Evolutionary conservation across 2,888 invertebrate species (phyloP).

Genomic region (Drosophila silvestris): DNA sequence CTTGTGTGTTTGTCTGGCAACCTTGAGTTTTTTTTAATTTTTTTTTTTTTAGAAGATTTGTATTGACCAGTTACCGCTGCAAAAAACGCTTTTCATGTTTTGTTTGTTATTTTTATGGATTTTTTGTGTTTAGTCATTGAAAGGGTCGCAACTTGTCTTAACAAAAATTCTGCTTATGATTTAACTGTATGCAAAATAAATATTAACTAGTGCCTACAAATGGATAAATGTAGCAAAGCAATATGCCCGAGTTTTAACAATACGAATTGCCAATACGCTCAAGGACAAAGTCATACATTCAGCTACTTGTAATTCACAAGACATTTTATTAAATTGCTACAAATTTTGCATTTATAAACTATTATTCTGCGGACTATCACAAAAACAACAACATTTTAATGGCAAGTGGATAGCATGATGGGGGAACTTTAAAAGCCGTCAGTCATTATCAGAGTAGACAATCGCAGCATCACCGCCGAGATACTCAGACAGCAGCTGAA

Average conservation of each 20-base stretch:
- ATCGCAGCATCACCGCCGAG: background rate
- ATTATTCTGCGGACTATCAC: constrained; percentile 13
- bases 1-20: constrained; percentile 24
- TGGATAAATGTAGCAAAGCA: constrained; percentile 39
- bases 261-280: constrained; percentile 18
- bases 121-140: constrained; percentile 55
- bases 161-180: constrained; percentile 16
- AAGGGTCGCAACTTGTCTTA: constrained; percentile 7
- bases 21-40: constrained; percentile 30
- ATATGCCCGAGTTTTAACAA: background rate
- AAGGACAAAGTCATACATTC: background rate
- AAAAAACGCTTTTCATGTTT: constrained; percentile 36
- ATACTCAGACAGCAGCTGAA: constrained; percentile 14
- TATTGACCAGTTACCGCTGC: constrained; percentile 33
- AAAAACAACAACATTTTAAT: constrained; percentile 20
- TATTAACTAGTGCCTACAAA: constrained; percentile 40
- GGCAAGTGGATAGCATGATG: background rate
- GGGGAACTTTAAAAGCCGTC: constrained; percentile 7
- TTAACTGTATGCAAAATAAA: constrained; percentile 34
- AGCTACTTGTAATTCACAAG: constrained; percentile 10
- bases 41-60: constrained; percentile 34
- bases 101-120: constrained; percentile 29
- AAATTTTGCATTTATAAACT: background rate
- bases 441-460: constrained; percentile 38
- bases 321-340: background rate